phyloP scores from a whole-genome alignment of 1,140 invertebrate genomes.

The Diuraphis noxia region DNA sequence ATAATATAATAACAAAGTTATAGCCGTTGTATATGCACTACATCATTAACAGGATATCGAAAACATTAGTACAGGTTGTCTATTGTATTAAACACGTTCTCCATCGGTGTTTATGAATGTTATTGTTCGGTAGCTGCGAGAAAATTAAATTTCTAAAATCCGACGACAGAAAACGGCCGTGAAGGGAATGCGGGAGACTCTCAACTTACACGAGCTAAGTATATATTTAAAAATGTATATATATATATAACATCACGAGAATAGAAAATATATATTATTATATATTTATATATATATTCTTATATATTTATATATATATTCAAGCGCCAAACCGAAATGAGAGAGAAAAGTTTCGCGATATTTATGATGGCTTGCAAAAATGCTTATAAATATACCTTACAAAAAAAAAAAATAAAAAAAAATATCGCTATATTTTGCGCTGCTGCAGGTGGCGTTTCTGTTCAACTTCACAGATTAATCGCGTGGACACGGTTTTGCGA shows the following conservation, averaged over 20 bases:
- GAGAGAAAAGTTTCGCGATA: not conserved
- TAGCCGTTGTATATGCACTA: not conserved
- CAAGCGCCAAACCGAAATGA: not conserved
- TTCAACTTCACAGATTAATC: not conserved
- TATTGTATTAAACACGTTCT: too few species aligned
- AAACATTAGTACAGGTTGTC: too few species aligned
- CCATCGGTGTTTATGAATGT: not conserved
- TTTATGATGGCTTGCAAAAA: not conserved
- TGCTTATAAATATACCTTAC: not conserved
- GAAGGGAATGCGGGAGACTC: not conserved
- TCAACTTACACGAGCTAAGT: not conserved
- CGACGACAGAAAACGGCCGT: not conserved
- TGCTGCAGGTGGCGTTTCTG: not conserved
- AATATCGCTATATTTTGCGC: not conserved
- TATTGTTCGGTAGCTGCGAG: not conserved
- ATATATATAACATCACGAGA: not conserved
- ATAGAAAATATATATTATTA: too few species aligned
- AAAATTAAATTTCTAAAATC: not conserved
- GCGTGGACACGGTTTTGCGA: not conserved
- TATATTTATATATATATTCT: too few species aligned
- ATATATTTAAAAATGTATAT: not conserved
- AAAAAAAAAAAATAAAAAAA: too few species aligned
- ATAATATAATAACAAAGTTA: not conserved
- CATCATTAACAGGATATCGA: not conserved
- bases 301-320: too few species aligned